Evolutionary conservation across 2,888 invertebrate genomes (phyloP).

Genomic region (Oeneis ivallda): DNA sequence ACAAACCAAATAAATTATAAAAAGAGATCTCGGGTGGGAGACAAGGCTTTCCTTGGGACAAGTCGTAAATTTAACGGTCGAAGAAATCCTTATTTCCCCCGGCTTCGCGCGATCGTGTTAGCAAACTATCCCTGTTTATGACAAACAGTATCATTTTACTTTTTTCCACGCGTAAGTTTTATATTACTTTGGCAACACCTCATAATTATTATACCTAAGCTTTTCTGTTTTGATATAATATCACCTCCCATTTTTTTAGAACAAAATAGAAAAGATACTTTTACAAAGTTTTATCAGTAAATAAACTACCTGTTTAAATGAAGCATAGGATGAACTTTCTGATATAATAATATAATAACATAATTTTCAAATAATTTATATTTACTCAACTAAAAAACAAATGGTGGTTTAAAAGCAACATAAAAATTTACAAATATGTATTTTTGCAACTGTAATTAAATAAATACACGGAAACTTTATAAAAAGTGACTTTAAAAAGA

Average conservation of each 20-base stretch:
- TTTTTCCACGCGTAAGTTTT: background rate
- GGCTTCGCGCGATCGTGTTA: slow-evolving; percentile 69
- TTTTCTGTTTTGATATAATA: too few species aligned
- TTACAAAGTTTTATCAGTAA: too few species aligned
- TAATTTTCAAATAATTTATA: too few species aligned
- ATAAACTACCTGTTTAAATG: too few species aligned
- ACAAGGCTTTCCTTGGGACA: slow-evolving; percentile 74
- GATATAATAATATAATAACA: too few species aligned
- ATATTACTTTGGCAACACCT: too few species aligned
- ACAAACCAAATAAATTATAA: slow-evolving; percentile 79
- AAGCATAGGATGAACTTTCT: too few species aligned
- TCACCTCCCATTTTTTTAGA: too few species aligned
- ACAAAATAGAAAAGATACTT: too few species aligned
- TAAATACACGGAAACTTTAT: background rate
- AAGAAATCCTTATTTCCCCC: slow-evolving; percentile 75
- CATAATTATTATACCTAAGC: too few species aligned
- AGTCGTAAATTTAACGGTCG: slow-evolving; percentile 80
- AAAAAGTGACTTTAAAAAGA: slow-evolving; percentile 4
- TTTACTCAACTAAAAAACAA: too few species aligned
- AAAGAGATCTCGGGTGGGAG: slow-evolving; percentile 69
- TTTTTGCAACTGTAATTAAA: background rate
- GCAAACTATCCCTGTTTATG: slow-evolving; percentile 70
- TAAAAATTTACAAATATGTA: background rate
- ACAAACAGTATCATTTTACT: slow-evolving; percentile 42
- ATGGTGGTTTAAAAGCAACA: too few species aligned